Conservation (phyloP, 2,113 vertebrate species). For the Channa maculata region DNA sequence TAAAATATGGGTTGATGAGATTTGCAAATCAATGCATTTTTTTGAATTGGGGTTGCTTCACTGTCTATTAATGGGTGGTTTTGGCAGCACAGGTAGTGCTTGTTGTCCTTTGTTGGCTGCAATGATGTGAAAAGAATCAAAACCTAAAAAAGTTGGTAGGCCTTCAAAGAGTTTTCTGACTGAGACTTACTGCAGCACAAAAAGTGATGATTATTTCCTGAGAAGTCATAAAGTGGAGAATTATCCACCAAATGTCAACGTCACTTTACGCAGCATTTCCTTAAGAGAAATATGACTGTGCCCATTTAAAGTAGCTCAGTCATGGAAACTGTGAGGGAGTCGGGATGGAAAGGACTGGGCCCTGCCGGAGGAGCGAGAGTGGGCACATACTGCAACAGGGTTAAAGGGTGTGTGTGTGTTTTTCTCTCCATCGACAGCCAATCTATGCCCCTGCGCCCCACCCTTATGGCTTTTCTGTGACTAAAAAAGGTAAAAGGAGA, state of each 20-base stretch:
- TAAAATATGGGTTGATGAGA: too few relatives aligned
- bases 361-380: constrained; percentile 32
- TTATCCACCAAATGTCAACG: constrained; percentile 38
- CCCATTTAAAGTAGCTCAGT: constrained; percentile 62
- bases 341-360: constrained; percentile 53
- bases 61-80: too few relatives aligned
- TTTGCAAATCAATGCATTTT: too few relatives aligned
- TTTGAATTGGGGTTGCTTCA: too few relatives aligned
- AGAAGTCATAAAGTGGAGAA: constrained; percentile 32
- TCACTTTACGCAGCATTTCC: constrained; percentile 45
- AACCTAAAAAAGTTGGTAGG: constrained; percentile 2
- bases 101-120: too few relatives aligned
- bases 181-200: constrained; percentile 13
- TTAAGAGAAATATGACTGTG: constrained; percentile 47
- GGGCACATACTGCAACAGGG: constrained; percentile 53
- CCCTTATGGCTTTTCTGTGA: constrained; percentile 79
- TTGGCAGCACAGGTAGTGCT: too few relatives aligned
- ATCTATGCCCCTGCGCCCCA: constrained; percentile 68
- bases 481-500: constrained; percentile 87
- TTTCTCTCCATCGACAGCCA: constrained; percentile 67
- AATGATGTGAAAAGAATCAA: neutral
- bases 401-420: constrained; percentile 61
- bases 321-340: constrained; percentile 78
- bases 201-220: constrained; percentile 40
- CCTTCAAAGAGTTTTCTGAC: constrained; percentile 15